phyloP scores from a whole-genome alignment of 2,113 vertebrate species.

The Baryphthengus martii region DNA sequence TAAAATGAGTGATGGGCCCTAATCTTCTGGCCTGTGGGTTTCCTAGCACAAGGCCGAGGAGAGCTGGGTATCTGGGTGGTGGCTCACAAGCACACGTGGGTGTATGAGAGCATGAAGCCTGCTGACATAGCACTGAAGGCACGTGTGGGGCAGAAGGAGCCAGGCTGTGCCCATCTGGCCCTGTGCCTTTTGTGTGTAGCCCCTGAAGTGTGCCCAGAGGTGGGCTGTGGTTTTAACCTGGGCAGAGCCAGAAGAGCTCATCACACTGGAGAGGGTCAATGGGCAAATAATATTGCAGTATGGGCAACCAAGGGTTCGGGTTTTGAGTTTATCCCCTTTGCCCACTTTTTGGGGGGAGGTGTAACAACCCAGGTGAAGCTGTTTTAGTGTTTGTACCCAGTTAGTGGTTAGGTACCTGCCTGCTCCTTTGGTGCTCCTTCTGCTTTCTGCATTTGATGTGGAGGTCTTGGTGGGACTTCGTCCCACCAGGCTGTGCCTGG shows the following conservation, averaged over 20 bases:
- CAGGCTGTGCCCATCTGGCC: neutral
- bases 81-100: neutral
- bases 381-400: neutral
- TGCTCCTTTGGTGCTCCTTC: neutral
- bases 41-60: no score
- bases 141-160: neutral
- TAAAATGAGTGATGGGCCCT: neutral
- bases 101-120: neutral
- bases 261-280: no score
- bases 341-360: accelerated
- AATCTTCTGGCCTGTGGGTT: neutral
- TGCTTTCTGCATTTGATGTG: neutral
- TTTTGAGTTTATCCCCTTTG: accelerated
- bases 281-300: neutral
- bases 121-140: neutral
- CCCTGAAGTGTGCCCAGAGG: neutral
- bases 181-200: neutral
- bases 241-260: neutral
- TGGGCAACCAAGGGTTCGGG: neutral
- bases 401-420: neutral
- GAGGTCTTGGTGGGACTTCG: neutral
- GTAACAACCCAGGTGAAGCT: neutral
- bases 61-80: neutral
- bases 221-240: neutral
- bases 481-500: neutral